Percentiles rank a stretch among this genome's conserved stretches.
Evolutionary conservation across 2,888 invertebrate species (phyloP).

Genomic region (Artemia sinica): DNA sequence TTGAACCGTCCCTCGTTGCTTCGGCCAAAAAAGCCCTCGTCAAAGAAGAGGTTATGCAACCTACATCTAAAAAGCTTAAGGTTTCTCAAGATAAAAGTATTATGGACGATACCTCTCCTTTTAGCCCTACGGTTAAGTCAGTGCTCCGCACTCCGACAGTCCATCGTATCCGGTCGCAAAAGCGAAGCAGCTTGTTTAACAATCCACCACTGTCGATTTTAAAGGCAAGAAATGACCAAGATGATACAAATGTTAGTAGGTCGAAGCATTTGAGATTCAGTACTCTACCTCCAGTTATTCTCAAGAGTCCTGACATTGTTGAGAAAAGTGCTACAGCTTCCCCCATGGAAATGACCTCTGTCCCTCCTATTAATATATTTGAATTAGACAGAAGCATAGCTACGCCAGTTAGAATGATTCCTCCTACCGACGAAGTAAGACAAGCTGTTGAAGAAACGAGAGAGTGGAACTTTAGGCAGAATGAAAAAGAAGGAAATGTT

Average conservation of each 20-base stretch:
- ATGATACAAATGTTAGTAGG: slow-evolving; percentile 1
- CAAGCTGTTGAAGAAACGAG: slow-evolving; percentile 2
- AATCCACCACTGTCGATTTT: not conserved
- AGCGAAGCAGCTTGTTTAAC: not conserved
- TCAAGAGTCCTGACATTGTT: slow-evolving; percentile 1
- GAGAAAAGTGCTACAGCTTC: not conserved
- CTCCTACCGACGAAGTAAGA: not conserved
- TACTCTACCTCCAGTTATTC: slow-evolving; percentile 5
- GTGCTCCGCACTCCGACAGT: not conserved
- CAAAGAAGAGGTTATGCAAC: not conserved
- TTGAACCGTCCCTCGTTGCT: not conserved
- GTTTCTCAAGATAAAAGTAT: not conserved
- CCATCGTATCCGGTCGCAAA: not conserved
- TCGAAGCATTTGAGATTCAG: slow-evolving; percentile 8
- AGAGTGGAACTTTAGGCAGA: slow-evolving; percentile 10
- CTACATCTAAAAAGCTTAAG: not conserved
- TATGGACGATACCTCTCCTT: not conserved
- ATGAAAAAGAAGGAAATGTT: not conserved
- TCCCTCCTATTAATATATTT: not conserved
- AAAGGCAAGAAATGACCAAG: not conserved
- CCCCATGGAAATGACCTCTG: not conserved
- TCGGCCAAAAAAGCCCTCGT: not conserved
- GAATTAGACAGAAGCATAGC: not conserved
- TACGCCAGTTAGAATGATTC: not conserved
- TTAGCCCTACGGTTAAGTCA: not conserved